Evolutionary conservation across 2,113 vertebrate genomes (phyloP).

Genomic region (Geococcyx californianus): DNA sequence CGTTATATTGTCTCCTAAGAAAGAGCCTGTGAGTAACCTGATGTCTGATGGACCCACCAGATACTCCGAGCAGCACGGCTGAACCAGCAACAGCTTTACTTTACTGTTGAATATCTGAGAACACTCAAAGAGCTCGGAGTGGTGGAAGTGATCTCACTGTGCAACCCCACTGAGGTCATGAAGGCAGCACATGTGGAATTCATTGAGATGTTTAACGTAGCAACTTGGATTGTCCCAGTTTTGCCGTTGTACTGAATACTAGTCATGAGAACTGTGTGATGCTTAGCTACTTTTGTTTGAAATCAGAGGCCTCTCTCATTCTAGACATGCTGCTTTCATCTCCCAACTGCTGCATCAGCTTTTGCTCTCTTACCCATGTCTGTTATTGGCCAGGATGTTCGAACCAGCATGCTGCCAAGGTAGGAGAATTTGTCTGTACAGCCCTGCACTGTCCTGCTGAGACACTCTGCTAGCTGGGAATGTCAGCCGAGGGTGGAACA

Average conservation of each 20-base stretch:
- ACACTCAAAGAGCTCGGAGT: not conserved
- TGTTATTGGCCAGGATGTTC: not conserved
- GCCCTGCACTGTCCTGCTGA: not conserved
- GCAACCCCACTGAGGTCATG: not conserved
- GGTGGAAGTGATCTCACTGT: not conserved
- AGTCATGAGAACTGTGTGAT: not conserved
- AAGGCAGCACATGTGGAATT: not conserved
- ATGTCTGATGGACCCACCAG: not conserved
- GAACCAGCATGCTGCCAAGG: not conserved
- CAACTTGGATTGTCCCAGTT: not conserved
- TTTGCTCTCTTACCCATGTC: not conserved
- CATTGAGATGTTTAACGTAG: not conserved
- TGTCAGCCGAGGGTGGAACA: not conserved
- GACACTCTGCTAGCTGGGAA: not conserved
- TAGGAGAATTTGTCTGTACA: not conserved
- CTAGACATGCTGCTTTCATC: not conserved
- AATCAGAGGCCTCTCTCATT: not conserved
- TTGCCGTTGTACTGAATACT: not conserved
- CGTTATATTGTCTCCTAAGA: not conserved
- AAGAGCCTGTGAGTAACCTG: not conserved
- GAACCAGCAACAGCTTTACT: not conserved
- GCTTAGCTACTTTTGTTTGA: not conserved
- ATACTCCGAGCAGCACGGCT: not conserved
- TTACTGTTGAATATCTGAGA: not conserved
- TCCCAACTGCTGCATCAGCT: not conserved